These are phyloP conservation scores for Parnassius glacialis DNA, from an alignment of 2,888 invertebrate species.

Conservation along the genomic window DNA sequence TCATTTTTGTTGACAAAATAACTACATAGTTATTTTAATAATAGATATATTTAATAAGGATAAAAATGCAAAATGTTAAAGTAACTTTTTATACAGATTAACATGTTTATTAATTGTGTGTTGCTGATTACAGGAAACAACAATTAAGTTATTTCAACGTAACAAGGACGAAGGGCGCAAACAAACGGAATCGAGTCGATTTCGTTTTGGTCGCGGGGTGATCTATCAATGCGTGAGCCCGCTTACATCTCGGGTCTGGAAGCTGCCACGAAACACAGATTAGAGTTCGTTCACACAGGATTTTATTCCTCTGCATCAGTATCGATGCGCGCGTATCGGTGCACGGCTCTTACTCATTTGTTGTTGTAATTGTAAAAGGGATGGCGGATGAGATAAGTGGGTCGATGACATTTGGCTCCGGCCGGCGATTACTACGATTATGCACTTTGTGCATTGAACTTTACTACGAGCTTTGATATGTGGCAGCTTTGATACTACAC, in stretches of 20 bases:
- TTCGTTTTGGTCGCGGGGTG: conserved; percentile 36
- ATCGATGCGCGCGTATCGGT: conserved; percentile 73
- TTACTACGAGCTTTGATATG: conserved; percentile 67
- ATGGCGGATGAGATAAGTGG: conserved; percentile 81
- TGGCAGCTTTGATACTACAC: conserved; percentile 56
- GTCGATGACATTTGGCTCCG: conserved; percentile 80
- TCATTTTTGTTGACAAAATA: too few relatives aligned
- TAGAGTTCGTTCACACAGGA: conserved; percentile 81
- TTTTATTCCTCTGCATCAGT: conserved; percentile 76
- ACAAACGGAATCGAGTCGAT: conserved; percentile 15
- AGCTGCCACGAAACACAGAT: conserved; percentile 76
- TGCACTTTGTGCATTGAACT: conserved; percentile 80
- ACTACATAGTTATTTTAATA: too few relatives aligned
- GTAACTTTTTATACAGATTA: too few relatives aligned
- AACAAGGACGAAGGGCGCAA: not conserved
- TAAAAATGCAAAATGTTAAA: too few relatives aligned
- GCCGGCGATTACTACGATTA: conserved; percentile 75
- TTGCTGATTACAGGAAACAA: too few relatives aligned
- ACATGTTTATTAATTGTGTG: too few relatives aligned
- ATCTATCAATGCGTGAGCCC: conserved; percentile 59
- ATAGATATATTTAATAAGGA: too few relatives aligned
- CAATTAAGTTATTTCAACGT: too few relatives aligned
- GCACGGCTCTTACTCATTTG: conserved; percentile 77
- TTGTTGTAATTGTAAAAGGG: conserved; percentile 81
- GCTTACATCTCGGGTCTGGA: conserved; percentile 67